Percentiles rank a stretch among this genome's conserved stretches.
Evolutionary conservation across 2,888 invertebrate species (phyloP).

Genomic region (Morpho helenor): DNA sequence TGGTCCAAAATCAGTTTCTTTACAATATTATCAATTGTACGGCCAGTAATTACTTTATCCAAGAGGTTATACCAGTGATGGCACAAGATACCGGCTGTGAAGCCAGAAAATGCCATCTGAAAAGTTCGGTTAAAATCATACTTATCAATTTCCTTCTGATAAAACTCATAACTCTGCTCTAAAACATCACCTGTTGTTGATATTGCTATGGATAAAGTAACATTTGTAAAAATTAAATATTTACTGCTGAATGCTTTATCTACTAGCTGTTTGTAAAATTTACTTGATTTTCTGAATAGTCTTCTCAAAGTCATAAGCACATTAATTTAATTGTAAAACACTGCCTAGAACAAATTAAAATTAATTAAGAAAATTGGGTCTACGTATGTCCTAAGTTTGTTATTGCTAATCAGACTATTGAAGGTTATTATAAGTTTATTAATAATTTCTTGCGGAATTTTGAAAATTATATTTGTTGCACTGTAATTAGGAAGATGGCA

Average conservation of each 20-base stretch:
- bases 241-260: constrained; percentile 80
- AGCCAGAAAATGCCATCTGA: constrained; percentile 90
- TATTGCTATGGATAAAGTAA: constrained; percentile 86
- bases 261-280: constrained; percentile 6
- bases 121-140: constrained; percentile 83
- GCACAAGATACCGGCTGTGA: constrained; percentile 88
- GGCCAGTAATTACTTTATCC: constrained; percentile 86
- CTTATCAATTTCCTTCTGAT: constrained; percentile 76
- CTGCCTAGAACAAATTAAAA: constrained; percentile 9
- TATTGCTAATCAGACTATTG: too few relatives aligned
- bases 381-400: too few relatives aligned
- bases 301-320: constrained; percentile 5
- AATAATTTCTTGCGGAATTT: too few relatives aligned
- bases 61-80: constrained; percentile 93
- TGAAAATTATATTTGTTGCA: too few relatives aligned
- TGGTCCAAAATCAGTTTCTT: constrained; percentile 93
- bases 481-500: too few relatives aligned
- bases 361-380: background rate
- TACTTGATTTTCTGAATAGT: constrained; percentile 6
- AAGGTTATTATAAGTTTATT: too few relatives aligned
- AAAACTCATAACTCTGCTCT: constrained; percentile 90
- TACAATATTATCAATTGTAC: constrained; percentile 81
- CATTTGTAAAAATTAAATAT: constrained; percentile 89
- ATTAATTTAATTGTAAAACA: background rate
- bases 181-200: constrained; percentile 89